These are phyloP conservation scores for Drosophila hydei DNA, from an alignment of 1,140 invertebrate species.

Conservation along the genomic window DNA sequence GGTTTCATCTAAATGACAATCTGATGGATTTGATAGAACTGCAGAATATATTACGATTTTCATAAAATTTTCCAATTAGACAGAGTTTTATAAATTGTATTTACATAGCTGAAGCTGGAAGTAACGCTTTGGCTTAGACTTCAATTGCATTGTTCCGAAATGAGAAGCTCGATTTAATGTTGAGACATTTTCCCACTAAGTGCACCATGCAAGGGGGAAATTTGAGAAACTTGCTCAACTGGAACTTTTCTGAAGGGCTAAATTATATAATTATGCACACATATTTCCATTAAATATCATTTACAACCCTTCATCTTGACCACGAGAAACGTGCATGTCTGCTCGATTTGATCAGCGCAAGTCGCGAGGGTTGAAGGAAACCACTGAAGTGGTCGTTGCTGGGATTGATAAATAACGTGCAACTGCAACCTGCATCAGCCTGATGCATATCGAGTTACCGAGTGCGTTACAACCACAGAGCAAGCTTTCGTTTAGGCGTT, in stretches of 20 bases:
- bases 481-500: constrained; percentile 8
- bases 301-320: constrained; percentile 9
- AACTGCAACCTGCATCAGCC: constrained; percentile 47
- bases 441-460: constrained; percentile 62
- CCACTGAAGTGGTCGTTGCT: constrained; percentile 60
- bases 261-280: constrained; percentile 31
- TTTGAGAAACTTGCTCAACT: not conserved
- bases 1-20: too few species aligned
- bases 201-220: not conserved
- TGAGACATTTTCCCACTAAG: too few species aligned
- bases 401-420: constrained; percentile 47
- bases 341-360: constrained; percentile 42
- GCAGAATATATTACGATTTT: too few species aligned
- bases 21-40: too few species aligned
- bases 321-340: constrained; percentile 15
- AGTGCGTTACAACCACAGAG: not conserved
- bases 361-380: constrained; percentile 54
- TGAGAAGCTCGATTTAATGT: too few species aligned
- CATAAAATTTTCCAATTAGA: too few species aligned
- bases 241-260: constrained; percentile 19
- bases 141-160: too few species aligned
- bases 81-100: too few species aligned
- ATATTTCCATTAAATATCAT: not conserved
- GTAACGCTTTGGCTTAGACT: too few species aligned
- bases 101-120: too few species aligned